Percentiles rank a stretch among this genome's conserved stretches.
phyloP scores from a whole-genome alignment of 2,113 vertebrate species.

The Rhea pennata region DNA sequence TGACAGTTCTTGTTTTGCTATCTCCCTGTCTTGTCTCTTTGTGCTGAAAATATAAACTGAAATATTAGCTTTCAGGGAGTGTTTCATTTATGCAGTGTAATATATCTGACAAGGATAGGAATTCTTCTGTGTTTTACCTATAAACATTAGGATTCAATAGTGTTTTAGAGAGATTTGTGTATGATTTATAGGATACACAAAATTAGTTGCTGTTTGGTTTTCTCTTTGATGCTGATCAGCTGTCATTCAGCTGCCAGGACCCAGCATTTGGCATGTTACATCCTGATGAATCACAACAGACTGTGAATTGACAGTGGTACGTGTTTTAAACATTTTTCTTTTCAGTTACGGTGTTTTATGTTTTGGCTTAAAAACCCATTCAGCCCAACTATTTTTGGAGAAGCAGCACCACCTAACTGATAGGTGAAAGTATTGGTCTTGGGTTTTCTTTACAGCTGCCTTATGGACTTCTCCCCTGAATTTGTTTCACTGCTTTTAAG shows the following conservation, averaged over 20 bases:
- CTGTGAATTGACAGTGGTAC: background rate
- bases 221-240: background rate
- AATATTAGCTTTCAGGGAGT: background rate
- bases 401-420: background rate
- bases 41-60: background rate
- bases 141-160: background rate
- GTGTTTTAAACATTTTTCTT: background rate
- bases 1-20: rapidly evolving
- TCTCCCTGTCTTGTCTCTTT: background rate
- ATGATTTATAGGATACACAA: background rate
- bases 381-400: background rate
- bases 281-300: too few relatives aligned
- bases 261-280: background rate
- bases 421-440: too few relatives aligned
- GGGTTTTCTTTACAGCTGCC: background rate
- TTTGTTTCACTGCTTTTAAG: background rate
- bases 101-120: background rate
- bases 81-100: background rate
- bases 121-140: background rate
- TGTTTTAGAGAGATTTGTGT: background rate
- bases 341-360: background rate
- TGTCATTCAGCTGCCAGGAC: background rate
- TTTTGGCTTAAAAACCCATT: background rate
- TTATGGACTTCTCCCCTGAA: background rate
- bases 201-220: background rate